Conservation (phyloP, 2,888 invertebrate species). For the Cerastoderma edule region DNA sequence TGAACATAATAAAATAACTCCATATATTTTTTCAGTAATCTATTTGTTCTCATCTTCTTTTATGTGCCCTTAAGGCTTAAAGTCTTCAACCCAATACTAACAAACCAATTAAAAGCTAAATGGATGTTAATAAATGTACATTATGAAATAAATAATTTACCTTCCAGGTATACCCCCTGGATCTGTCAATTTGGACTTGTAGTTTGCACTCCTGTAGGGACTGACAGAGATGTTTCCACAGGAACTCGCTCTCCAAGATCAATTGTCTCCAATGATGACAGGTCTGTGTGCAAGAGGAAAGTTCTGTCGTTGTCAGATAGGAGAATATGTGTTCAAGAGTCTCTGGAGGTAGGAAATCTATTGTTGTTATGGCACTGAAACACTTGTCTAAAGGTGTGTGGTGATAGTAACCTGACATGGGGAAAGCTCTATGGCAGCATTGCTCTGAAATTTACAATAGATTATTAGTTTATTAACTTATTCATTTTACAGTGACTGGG, state of each 20-base stretch:
- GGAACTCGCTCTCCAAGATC: conserved; percentile 46
- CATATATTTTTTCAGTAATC: too few relatives aligned
- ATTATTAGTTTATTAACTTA: too few relatives aligned
- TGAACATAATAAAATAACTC: too few relatives aligned
- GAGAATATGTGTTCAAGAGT: conserved; percentile 53
- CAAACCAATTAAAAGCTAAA: too few relatives aligned
- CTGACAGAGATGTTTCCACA: conserved; percentile 61
- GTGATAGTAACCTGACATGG: conserved; percentile 3
- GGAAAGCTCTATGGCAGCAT: not conserved
- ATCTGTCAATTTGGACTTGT: conserved; percentile 43
- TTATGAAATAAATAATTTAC: conserved; percentile 32
- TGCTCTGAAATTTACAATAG: not conserved
- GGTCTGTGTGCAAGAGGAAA: conserved; percentile 40
- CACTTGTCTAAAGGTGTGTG: not conserved
- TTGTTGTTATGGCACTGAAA: not conserved
- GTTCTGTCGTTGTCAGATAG: conserved; percentile 37
- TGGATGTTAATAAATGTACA: not conserved
- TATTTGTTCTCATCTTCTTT: too few relatives aligned
- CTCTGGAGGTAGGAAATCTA: conserved; percentile 52
- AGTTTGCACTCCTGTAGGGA: conserved; percentile 42
- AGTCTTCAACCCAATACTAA: too few relatives aligned
- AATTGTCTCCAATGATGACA: conserved; percentile 57
- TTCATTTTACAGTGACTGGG: too few relatives aligned
- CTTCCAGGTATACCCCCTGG: conserved; percentile 58
- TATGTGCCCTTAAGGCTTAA: too few relatives aligned